Base-by-base conservation (phyloP, 2,888 invertebrate genomes). In the Oscheius sp. region DNA sequence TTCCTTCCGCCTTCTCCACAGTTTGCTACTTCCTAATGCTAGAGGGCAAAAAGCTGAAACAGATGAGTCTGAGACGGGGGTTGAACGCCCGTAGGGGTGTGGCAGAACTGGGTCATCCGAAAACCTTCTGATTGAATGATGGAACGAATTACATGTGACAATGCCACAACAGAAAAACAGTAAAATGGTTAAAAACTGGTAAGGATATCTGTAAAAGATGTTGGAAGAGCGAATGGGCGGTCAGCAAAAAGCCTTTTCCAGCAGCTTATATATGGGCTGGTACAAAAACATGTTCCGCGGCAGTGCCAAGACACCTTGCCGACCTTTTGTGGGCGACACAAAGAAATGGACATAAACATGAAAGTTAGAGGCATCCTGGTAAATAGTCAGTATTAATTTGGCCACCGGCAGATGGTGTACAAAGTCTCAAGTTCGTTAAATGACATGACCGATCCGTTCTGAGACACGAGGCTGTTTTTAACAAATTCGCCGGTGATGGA, bases 341-440 rank as follows among this genome's bases (percentile, higher is more conserved):
- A 68, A 68, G 68, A 68, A 37, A 55, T 68, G 68, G 68, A 68
- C 68, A 68, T 68, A 68, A 68, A 68, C 68, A 68, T 68, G 68
- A 37, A 53, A 68, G 68, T 68, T 68, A 68, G 42, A 42, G 53
- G 51, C 68, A 32, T 48, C 47, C 53, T 55, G 53, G 68, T 55
- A 53, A 68, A 53, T 68, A 68, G 63, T 29, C 47, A 29, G 42
- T 63, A 4, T 42, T 42, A 42, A 42, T 42, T 42, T 42, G 7
- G 7, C 42, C 42, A 42, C 42, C 42, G 7, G 42, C 4, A 42
- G 42, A 42, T 42, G 42, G 7, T 42, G 42, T 42, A 42, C 42
- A 42, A 42, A 42, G 42, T 42, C 7, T 42, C 42, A 42, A 42
- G 42, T 42, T 42, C 42, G 42, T 42, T 42, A 42, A 42, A 42